These are phyloP conservation scores for Coracopsis vasa DNA, from an alignment of 2,113 vertebrate genomes.

Conservation along the genomic window DNA sequence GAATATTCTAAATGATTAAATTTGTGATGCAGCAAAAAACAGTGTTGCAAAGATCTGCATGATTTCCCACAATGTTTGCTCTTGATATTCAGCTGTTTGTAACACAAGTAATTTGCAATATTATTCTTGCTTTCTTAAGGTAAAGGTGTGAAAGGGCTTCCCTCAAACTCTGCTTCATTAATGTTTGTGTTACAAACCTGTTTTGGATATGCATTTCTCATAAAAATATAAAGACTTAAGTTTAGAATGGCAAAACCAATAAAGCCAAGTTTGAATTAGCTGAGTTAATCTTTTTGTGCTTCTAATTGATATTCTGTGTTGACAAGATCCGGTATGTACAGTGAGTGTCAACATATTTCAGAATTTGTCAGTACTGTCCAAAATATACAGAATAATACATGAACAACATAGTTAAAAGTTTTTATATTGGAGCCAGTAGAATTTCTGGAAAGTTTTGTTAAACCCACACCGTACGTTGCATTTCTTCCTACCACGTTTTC, in stretches of 20 bases:
- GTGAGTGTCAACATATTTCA: not conserved
- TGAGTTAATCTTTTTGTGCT: not conserved
- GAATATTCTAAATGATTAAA: not conserved
- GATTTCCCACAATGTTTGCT: not conserved
- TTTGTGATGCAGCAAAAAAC: not conserved
- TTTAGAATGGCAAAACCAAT: not conserved
- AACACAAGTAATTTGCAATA: not conserved
- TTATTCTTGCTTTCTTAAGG: not conserved
- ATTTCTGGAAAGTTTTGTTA: not conserved
- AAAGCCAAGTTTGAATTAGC: not conserved
- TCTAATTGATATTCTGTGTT: not conserved
- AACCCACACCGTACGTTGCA: not conserved
- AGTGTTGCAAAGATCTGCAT: not conserved
- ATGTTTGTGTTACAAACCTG: not conserved
- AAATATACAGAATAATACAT: not conserved
- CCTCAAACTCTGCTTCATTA: not conserved
- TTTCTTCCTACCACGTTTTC: not conserved
- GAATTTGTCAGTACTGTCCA: not conserved
- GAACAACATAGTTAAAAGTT: not conserved
- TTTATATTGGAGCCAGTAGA: not conserved
- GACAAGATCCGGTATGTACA: not conserved
- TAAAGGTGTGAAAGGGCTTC: not conserved
- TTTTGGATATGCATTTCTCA: not conserved
- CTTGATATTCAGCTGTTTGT: not conserved
- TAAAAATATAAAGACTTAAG: not conserved